Evolutionary conservation across 1,140 invertebrate species (phyloP), one percentile per base, ranked within the genome.

Genomic region (Saxidomus purpurata): DNA sequence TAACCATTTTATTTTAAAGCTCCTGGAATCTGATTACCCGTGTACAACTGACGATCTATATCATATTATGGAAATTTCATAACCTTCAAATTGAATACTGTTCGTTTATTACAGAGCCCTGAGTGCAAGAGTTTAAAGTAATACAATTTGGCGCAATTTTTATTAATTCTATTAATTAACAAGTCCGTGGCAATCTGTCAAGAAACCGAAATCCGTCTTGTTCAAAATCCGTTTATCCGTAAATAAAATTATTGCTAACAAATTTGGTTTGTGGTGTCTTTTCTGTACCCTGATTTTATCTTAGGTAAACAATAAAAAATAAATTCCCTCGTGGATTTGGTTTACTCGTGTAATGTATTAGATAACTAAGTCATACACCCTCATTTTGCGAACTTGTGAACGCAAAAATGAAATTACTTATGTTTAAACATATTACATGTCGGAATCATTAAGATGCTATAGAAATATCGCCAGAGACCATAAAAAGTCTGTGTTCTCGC

Each of bases 201-300:
- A 85, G 83, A 71, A 52, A 49, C 43, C 40, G 61, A 47, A 85
- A 52, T 71, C 49, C 67, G 69, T 55, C 69, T 71, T 74, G 43
- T 85, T 85, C 85, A 87, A 87, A 67, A 88, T 71, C 34, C 59
- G 34, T 74, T 88, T 88, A 88, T 63, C 76, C 63, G 86, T 88
- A 88, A 88, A 88, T 88, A 88, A 88, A 88, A 88, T 88, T 88
- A 88, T 88, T 88, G 86, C 86, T 88, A 88, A 88, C 86, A 88
- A 88, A 88, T 88, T 81, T 52, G 49, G 86, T 88, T 88, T 87
- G 74, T 19, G 34, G 52, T 31, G 71, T 63, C 69, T 59, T 59
- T 79, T 36, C 77, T 25, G 9, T 49, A 49, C 86, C 76, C 38
- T 80, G 43, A 81, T 88, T 88, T 55, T 71, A 81, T 88, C 80